Base-by-base conservation (phyloP, 2,888 invertebrate genomes). In the Drosophila buzzatii region DNA sequence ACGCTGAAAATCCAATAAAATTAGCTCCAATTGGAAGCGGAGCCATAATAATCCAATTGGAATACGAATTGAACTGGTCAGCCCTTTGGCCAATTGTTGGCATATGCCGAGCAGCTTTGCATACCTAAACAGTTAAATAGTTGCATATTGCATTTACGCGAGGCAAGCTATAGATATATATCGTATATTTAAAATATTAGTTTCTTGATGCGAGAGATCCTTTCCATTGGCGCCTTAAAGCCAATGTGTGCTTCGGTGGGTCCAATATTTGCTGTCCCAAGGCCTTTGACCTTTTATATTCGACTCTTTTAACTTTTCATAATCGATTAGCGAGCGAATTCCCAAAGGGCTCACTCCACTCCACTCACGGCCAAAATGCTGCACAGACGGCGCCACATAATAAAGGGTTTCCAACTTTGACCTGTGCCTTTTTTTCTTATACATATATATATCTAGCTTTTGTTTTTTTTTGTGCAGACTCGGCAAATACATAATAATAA, bases 321-420 rank as follows among this genome's bases (percentile, higher is more conserved):
- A 88, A 85, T 85, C 85, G 89, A 85, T 85, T 86, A 85, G 81
- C 82, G 49, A 68, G 70, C 79, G 70, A 79, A 82, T 73, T 65
- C 80, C 80, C 63, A 58, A 70, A 49, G 65, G n/a, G 10, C 47
- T 27, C 60, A 8, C 18, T 18, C 23, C 60, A 8, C 18, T 18
- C 23, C 31, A 49, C 31, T 49, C 49, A 18, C 31, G n/a, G 2
- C 60, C 16, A 44, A 39, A 23, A 39, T 37, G 45, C 53, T 39
- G 6, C 60, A 59, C 74, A 81, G 73, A 71, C 76, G 69, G 71
- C 67, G 68, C 61, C 73, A 73, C 84, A 76, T 70, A 69, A 76
- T 80, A 84, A 85, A 88, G 88, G 85, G 83, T 81, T 85, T 82
- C 61, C 62, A 78, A 73, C 80, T 85, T 82, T 79, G 80, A 76